A percentile compares a stretch with the other conserved stretches of the same genome.
Evolutionary conservation across 23 tunicate species (phyloP).

Genomic region (Trididemnum clinides): DNA sequence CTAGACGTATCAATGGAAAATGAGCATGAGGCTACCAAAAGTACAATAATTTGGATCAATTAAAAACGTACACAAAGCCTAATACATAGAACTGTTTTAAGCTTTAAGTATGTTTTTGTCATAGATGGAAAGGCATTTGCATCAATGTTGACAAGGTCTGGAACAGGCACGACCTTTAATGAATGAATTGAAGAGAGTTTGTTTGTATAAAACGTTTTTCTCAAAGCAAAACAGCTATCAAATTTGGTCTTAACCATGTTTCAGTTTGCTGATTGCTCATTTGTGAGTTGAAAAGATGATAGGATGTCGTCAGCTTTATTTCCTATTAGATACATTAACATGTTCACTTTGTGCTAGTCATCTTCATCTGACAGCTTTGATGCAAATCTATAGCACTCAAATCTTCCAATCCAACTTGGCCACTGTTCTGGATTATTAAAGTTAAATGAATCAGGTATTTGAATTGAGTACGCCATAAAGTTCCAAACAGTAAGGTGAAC

Average conservation of each 20-base stretch:
- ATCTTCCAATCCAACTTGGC: slow-evolving; percentile 25
- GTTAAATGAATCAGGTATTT: slow-evolving; percentile 12
- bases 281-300: slow-evolving; percentile 3
- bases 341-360: slow-evolving; percentile 11
- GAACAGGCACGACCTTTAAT: no score
- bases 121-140: no score
- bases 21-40: no score
- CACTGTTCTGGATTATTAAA: slow-evolving; percentile 36
- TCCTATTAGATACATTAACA: slow-evolving; percentile 8
- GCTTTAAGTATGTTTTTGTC: no score
- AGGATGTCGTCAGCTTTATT: slow-evolving; percentile 34
- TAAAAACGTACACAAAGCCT: no score
- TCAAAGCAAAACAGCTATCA: neutral
- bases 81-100: no score
- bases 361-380: neutral
- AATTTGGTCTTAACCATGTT: slow-evolving; percentile 15
- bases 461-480: slow-evolving; percentile 7
- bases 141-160: no score
- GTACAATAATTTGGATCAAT: no score
- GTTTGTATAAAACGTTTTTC: slow-evolving; percentile 17
- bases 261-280: neutral
- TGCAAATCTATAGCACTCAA: slow-evolving; percentile 13
- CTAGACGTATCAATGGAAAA: no score
- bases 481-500: no score
- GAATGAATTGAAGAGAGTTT: neutral